Conservation (phyloP, 2,888 invertebrate species). For the Acleris holmiana region DNA sequence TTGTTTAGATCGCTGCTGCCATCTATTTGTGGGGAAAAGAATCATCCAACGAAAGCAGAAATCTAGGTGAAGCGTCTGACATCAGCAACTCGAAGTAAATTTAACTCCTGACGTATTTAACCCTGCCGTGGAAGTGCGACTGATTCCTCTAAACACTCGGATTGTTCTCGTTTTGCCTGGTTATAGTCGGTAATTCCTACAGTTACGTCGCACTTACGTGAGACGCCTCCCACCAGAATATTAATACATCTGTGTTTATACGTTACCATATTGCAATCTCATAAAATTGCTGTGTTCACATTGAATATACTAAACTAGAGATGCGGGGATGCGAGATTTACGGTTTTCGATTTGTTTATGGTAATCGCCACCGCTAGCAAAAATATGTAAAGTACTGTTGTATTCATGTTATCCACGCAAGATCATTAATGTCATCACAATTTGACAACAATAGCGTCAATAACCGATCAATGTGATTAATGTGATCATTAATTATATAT, state of each 20-base stretch:
- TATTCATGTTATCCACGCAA: no score
- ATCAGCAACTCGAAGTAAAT: conserved; percentile 78
- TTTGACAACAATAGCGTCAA: no score
- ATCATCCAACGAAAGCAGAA: conserved; percentile 66
- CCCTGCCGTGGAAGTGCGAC: conserved; percentile 49
- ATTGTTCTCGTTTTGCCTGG: conserved; percentile 60
- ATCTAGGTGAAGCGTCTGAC: conserved; percentile 83
- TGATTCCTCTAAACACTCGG: conserved; percentile 61
- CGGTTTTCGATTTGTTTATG: not conserved
- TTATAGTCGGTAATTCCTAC: conserved; percentile 50
- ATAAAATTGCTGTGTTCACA: not conserved
- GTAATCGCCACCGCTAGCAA: not conserved
- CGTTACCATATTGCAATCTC: conserved; percentile 18
- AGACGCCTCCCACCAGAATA: conserved; percentile 25
- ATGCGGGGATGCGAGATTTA: not conserved
- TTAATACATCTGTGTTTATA: conserved; percentile 36
- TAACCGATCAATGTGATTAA: no score
- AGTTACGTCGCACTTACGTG: conserved; percentile 38
- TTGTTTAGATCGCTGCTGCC: conserved; percentile 66
- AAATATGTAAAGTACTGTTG: no score
- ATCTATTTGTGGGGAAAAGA: conserved; percentile 69
- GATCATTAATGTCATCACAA: no score
- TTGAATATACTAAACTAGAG: not conserved
- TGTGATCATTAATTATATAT: no score
- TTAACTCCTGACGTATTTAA: conserved; percentile 78